Evolutionary conservation across 2,113 vertebrate genomes (phyloP).

Genomic region (Gallinago media): DNA sequence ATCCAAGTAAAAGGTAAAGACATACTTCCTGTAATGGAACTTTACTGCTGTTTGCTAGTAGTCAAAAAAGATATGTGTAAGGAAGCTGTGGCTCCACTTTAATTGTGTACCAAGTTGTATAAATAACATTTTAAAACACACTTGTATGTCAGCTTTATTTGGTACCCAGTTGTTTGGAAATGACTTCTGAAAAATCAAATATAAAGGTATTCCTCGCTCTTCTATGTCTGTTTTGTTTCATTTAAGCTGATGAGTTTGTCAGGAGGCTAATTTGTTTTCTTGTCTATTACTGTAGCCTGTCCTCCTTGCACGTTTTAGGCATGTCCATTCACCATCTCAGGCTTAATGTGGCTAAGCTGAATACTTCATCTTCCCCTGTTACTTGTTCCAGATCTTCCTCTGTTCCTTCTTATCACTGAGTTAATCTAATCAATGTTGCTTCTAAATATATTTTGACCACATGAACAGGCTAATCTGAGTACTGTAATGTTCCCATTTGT

Average conservation of each 20-base stretch:
- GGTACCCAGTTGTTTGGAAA: background rate
- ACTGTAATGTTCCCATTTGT: background rate
- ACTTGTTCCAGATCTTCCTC: background rate
- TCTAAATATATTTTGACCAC: conserved; percentile 49
- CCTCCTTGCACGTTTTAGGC: background rate
- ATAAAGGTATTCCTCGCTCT: background rate
- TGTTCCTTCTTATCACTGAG: conserved; percentile 7
- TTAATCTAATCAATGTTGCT: conserved; percentile 59
- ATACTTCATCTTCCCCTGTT: background rate
- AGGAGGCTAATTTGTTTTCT: background rate
- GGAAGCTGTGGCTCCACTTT: background rate
- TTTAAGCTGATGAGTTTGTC: background rate
- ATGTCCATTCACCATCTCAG: background rate
- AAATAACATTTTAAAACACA: background rate
- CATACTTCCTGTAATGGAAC: background rate
- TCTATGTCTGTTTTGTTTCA: background rate
- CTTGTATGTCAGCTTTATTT: background rate
- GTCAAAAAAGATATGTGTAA: background rate
- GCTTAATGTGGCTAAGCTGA: background rate
- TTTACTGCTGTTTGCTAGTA: background rate
- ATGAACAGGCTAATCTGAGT: background rate
- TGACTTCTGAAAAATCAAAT: background rate
- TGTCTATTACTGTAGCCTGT: background rate
- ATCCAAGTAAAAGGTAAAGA: conserved; percentile 82
- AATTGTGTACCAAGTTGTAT: background rate